Conservation (phyloP, 2,797 vertebrate genomes). For the Paedocypris micromegethes region DNA sequence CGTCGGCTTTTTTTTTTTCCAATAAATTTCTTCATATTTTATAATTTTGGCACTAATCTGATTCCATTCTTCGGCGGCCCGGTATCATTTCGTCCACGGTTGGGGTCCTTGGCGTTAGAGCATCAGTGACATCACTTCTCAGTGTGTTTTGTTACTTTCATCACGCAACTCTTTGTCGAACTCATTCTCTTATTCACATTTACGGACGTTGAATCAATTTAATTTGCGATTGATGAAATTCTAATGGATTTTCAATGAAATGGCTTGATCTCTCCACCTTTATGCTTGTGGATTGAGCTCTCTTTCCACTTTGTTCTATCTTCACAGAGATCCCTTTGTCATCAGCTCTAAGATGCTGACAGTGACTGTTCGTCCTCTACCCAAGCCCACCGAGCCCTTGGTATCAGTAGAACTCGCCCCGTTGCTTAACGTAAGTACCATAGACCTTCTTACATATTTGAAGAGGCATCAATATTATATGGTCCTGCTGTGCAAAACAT, state of each 20-base stretch:
- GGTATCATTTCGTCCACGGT: too few species aligned
- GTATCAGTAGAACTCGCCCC: constrained; percentile 90
- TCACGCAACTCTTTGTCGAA: too few species aligned
- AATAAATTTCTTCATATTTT: too few species aligned
- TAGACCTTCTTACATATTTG: constrained; percentile 5
- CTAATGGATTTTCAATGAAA: not conserved
- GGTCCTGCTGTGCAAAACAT: not conserved
- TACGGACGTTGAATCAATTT: too few species aligned
- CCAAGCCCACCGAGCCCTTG: constrained; percentile 83
- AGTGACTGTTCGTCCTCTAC: constrained; percentile 87
- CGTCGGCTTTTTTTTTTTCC: too few species aligned
- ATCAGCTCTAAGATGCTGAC: constrained; percentile 91
- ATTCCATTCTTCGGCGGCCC: too few species aligned
- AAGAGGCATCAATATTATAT: constrained; percentile 7
- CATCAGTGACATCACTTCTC: too few species aligned
- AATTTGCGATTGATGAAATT: not conserved
- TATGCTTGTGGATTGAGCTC: not conserved
- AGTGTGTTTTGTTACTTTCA: too few species aligned
- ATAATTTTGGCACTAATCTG: too few species aligned
- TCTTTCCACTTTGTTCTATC: not conserved
- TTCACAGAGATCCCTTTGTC: constrained; percentile 75
- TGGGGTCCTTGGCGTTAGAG: too few species aligned
- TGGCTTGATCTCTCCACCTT: not conserved
- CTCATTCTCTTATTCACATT: too few species aligned
- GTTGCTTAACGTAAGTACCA: constrained; percentile 76